These are phyloP conservation scores for Tetraodon nigroviridis DNA, from an alignment of 2,113 vertebrate species.

Conservation along the genomic window DNA sequence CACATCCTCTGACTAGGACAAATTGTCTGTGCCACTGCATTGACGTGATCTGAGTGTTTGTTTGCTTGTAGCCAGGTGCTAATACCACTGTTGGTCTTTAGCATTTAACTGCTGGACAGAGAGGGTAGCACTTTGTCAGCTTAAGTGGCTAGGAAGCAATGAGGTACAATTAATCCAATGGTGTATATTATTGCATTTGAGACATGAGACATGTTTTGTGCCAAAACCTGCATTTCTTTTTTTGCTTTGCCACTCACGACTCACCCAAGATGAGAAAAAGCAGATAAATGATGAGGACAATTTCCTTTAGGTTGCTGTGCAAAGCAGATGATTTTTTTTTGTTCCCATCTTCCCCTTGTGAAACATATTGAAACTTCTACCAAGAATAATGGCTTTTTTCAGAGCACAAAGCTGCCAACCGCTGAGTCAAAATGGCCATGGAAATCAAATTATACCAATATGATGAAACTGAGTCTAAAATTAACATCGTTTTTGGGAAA, in stretches of 20 bases:
- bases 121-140: neutral
- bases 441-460: too few species aligned
- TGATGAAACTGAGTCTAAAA: too few species aligned
- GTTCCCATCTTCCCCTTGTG: constrained; percentile 57
- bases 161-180: too few species aligned
- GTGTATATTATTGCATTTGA: too few species aligned
- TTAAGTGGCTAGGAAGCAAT: neutral
- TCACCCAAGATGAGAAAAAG: constrained; percentile 29
- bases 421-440: constrained; percentile 25
- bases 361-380: constrained; percentile 52
- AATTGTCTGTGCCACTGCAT: neutral
- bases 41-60: too few species aligned
- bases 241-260: constrained; percentile 30
- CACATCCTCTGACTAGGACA: constrained; percentile 12
- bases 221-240: constrained; percentile 37
- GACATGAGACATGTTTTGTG: too few species aligned
- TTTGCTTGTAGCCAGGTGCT: neutral
- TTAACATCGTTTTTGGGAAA: too few species aligned
- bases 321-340: constrained; percentile 52
- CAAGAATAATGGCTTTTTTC: constrained; percentile 45
- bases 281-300: constrained; percentile 46
- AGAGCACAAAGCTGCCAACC: constrained; percentile 37
- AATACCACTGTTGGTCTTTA: neutral
- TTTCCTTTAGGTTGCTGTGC: constrained; percentile 48
- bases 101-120: neutral